These are phyloP conservation scores for Corythornis cristatus DNA, from an alignment of 2,113 vertebrate genomes.

Conservation along the genomic window DNA sequence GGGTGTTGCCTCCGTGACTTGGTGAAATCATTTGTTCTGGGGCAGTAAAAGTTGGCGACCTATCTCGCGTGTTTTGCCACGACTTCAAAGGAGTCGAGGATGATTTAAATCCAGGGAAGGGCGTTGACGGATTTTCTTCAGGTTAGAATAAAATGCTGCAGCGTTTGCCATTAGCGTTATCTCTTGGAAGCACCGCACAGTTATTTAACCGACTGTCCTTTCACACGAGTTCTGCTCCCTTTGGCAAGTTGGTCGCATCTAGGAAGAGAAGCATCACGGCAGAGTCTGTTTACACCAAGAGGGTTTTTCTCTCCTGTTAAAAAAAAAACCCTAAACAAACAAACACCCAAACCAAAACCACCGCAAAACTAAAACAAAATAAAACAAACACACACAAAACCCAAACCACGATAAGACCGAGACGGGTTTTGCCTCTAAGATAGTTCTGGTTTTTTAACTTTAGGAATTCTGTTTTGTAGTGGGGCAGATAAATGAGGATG, in stretches of 20 bases:
- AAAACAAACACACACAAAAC: not conserved
- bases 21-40: not conserved
- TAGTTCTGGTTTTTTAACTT: not conserved
- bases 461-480: not conserved
- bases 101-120: constrained; percentile 23
- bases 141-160: constrained; percentile 42
- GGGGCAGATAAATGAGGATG: not conserved
- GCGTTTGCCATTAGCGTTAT: constrained; percentile 5
- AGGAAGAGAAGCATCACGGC: not conserved
- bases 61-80: not conserved
- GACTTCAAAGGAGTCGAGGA: constrained; percentile 29
- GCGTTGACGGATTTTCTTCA: constrained; percentile 27
- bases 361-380: no score
- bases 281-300: not conserved
- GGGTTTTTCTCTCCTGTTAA: not conserved
- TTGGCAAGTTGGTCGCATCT: not conserved
- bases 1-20: not conserved
- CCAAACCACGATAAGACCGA: not conserved
- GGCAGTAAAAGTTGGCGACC: constrained; percentile 27
- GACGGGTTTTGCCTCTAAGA: rapidly evolving
- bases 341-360: not conserved
- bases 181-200: constrained; percentile 1
- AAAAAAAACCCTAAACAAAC: no score
- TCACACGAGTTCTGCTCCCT: constrained; percentile 10
- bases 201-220: constrained; percentile 18